A percentile compares a stretch with the other conserved stretches of the same genome.
Evolutionary conservation across 2,113 vertebrate species (phyloP).

Genomic region (Hippolais icterina): DNA sequence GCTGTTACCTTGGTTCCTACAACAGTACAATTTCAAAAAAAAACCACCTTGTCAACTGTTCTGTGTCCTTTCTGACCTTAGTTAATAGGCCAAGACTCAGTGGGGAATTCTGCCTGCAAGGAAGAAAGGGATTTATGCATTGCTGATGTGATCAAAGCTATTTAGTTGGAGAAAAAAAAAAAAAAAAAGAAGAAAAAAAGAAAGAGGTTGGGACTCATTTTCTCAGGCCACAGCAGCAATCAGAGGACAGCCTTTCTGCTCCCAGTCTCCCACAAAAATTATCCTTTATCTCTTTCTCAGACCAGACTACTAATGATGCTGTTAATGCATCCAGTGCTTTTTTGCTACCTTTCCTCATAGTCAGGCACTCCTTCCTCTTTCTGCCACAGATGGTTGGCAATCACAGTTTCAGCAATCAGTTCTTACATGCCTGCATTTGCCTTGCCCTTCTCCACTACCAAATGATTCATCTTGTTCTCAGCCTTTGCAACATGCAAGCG

Average conservation of each 20-base stretch:
- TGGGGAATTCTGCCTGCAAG: background rate
- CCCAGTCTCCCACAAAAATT: background rate
- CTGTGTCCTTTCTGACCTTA: background rate
- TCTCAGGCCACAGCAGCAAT: background rate
- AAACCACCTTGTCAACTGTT: background rate
- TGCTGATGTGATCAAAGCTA: background rate
- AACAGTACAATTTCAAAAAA: background rate
- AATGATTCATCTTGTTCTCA: background rate
- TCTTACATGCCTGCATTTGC: background rate
- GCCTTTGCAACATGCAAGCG: background rate
- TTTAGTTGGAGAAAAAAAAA: background rate
- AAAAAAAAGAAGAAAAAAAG: background rate
- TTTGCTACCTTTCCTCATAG: background rate
- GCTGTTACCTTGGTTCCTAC: background rate
- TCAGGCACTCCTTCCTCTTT: background rate
- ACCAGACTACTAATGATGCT: background rate
- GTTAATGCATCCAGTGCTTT: background rate
- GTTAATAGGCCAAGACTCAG: background rate
- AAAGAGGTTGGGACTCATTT: background rate
- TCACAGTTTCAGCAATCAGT: slow-evolving; percentile 20
- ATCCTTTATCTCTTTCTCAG: background rate
- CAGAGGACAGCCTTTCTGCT: background rate
- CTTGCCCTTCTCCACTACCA: background rate
- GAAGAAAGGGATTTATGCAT: background rate
- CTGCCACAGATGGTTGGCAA: background rate